These are phyloP conservation scores for Chaunax sp. DNA, from an alignment of 2,797 vertebrate species.

Conservation along the genomic window DNA sequence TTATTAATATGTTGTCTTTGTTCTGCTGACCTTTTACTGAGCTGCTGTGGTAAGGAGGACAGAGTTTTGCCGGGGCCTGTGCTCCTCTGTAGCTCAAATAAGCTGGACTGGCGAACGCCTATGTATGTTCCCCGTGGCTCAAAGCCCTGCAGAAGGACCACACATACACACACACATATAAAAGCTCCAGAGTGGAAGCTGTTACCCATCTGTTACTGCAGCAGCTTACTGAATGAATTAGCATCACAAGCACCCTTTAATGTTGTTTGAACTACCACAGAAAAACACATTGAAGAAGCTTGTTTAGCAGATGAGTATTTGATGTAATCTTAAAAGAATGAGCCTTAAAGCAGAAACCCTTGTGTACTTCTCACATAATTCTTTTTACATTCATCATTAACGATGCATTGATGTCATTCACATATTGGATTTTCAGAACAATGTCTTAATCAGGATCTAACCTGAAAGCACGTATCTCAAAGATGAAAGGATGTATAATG, in stretches of 20 bases:
- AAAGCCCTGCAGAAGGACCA: conserved; percentile 87
- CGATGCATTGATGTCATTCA: conserved; percentile 22
- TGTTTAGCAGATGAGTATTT: conserved; percentile 19
- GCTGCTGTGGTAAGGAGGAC: conserved; percentile 83
- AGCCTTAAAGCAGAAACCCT: not conserved
- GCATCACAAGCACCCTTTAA: conserved; percentile 26
- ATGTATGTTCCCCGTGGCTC: conserved; percentile 94
- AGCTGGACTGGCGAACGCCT: conserved; percentile 88
- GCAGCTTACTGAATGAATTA: conserved; percentile 46
- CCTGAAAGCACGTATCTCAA: conserved; percentile 4
- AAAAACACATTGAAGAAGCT: conserved; percentile 1
- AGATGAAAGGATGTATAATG: conserved; percentile 27
- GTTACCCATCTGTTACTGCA: conserved; percentile 5
- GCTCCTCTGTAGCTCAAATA: conserved; percentile 88
- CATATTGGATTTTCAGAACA: conserved; percentile 7
- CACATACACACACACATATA: conserved; percentile 18
- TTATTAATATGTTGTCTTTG: too few relatives aligned
- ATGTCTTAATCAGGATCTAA: conserved; percentile 25
- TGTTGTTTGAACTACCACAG: not conserved
- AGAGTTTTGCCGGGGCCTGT: conserved; percentile 90
- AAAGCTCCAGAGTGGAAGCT: conserved; percentile 26
- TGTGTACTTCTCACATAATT: conserved; percentile 15
- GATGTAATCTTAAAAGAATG: conserved; percentile 27
- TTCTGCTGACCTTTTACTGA: conserved; percentile 71
- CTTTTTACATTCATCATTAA: not conserved